Evolutionary conservation across 2,113 vertebrate species (phyloP).

Genomic region (Callospermophilus lateralis): DNA sequence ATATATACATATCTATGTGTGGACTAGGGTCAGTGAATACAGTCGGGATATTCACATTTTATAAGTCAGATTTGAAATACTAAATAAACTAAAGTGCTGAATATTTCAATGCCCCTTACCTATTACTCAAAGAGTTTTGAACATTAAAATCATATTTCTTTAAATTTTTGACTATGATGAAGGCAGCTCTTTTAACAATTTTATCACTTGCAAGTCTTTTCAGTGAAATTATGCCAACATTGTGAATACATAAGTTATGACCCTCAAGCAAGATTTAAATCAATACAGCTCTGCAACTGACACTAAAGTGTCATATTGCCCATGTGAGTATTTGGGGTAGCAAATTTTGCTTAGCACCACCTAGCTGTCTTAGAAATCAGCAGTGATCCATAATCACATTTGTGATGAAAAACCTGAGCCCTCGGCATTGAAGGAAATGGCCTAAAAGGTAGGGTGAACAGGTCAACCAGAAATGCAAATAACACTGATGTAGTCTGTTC

Average conservation of each 20-base stretch:
- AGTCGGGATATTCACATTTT: background rate
- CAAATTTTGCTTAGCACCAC: slow-evolving; percentile 39
- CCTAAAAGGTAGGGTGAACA: background rate
- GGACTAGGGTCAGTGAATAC: background rate
- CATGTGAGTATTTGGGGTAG: background rate
- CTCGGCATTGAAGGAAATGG: slow-evolving; percentile 11
- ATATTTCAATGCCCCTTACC: background rate
- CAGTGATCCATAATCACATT: slow-evolving; percentile 6
- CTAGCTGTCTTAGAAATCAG: slow-evolving; percentile 39
- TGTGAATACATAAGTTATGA: slow-evolving; percentile 64
- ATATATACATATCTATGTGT: background rate
- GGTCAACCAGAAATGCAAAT: slow-evolving; percentile 58
- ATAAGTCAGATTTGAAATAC: slow-evolving; percentile 44
- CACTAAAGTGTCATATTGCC: background rate
- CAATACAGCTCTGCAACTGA: slow-evolving; percentile 33
- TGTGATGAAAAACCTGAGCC: slow-evolving; percentile 20
- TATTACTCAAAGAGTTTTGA: slow-evolving; percentile 1
- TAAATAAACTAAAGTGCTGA: background rate
- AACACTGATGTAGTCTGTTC: slow-evolving; percentile 4
- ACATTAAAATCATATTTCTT: slow-evolving; percentile 45
- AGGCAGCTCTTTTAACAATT: slow-evolving; percentile 51
- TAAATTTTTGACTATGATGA: slow-evolving; percentile 21
- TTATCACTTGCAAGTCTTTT: slow-evolving; percentile 62
- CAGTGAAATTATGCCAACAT: slow-evolving; percentile 43
- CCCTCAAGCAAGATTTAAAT: slow-evolving; percentile 62